Base-by-base conservation (phyloP, 1,140 invertebrate species). In the Anastrepha ludens region DNA sequence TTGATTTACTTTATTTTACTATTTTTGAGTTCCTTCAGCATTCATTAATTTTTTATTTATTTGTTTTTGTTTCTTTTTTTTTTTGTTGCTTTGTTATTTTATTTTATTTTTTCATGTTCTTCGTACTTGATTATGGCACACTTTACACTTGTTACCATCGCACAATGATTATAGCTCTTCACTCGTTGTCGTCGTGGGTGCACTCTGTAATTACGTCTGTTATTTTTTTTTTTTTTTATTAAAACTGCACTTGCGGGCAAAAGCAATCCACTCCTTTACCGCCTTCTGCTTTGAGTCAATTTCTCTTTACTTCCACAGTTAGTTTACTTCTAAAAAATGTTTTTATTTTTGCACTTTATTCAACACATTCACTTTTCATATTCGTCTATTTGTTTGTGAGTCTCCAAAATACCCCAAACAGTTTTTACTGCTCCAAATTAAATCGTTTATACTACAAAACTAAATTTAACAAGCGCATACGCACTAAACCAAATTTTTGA, bases 121-220 rank as follows among this genome's bases (percentile, higher is more conserved):
- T 81, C 47, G 6, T 78, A 78, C 44, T 78, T 20, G 47, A 81
- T 29, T 81, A 81, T 81, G 74, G 74, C 74, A 81, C 74, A 81
- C 74, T 81, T 81, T 81, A 55, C 74, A 81, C 74, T 81, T 81
- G 74, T 55, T 81, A 81, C 9, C 74, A 29, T 74, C 74, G n/a
- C 74, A 50, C 74, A 55, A 55, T 81, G 74, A 81, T 81, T 81
- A 81, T 81, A 81, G 74, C n/a, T 17, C 20, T 8, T 20, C 74
- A n/a, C 20, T 55, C 74, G 74, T 29, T 1, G 17, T 44, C 70
- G 70, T 74, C 41, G 70, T 55, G 74, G 74, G 74, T 55, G 74
- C n/a, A 78, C 44, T 78, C 11, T 81, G 15, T 81, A 55, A 81
- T 81, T 81, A 81, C 44, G 74, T 3, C 15, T 62, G 70, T 78